Conservation (phyloP, 64 coral and sea anemone genomes). For the Dendronephthya gigantea region DNA sequence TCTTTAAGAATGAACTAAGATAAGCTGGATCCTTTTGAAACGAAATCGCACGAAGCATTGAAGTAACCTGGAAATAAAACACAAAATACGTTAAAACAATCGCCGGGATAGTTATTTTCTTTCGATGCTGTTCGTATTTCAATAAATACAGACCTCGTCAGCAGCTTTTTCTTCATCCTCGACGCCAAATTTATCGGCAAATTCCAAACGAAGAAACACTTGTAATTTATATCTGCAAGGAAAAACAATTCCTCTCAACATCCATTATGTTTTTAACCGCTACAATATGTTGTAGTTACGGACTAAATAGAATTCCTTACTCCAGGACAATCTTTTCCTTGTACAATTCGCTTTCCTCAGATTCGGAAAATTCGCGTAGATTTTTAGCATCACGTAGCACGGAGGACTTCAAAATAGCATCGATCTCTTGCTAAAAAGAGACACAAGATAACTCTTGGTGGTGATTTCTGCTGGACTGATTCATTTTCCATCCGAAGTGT, state of each 20-base stretch:
- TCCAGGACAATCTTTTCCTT: neutral
- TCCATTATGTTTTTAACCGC: neutral
- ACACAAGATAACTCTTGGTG: neutral
- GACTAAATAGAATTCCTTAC: neutral
- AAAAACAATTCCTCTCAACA: neutral
- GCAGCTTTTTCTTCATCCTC: neutral
- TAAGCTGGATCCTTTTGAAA: constrained; percentile 10
- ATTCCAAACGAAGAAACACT: neutral
- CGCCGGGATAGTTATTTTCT: neutral
- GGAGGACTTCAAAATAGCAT: neutral
- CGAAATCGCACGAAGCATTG: neutral
- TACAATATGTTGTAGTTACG: neutral
- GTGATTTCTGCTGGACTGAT: neutral
- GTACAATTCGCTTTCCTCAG: neutral
- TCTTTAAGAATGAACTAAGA: neutral
- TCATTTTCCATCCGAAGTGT: neutral
- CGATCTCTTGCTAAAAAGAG: neutral
- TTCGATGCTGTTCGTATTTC: neutral
- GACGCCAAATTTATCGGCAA: neutral
- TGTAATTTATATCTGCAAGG: constrained; percentile 11
- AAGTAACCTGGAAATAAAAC: neutral
- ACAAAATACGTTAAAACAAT: neutral
- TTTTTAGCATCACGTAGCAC: neutral
- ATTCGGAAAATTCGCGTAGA: neutral
- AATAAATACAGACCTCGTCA: neutral